These are phyloP conservation scores for Lasioglossum albipes DNA, from an alignment of 1,140 invertebrate genomes.

Conservation along the genomic window DNA sequence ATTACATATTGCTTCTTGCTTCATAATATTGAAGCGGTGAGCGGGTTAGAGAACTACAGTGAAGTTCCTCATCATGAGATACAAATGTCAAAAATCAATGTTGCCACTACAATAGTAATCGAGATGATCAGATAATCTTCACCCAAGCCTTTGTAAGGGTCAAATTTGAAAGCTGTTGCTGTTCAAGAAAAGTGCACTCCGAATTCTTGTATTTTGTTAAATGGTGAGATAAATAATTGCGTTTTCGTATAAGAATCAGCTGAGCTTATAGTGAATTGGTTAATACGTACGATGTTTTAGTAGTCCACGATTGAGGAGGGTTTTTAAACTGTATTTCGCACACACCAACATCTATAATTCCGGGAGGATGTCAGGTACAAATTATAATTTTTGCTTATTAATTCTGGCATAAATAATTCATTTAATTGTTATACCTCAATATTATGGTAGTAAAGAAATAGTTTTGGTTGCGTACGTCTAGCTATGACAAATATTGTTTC, in stretches of 20 bases:
- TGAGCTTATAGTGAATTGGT: neutral
- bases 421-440: neutral
- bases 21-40: neutral
- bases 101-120: neutral
- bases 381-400: neutral
- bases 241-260: neutral
- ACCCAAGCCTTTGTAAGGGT: neutral
- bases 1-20: neutral
- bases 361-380: neutral
- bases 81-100: slow-evolving; percentile 3
- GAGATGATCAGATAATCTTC: neutral
- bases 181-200: neutral
- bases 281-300: slow-evolving; percentile 22
- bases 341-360: slow-evolving; percentile 15
- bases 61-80: neutral
- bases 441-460: neutral
- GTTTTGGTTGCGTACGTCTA: slow-evolving; percentile 3
- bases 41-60: neutral
- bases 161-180: neutral
- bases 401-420: neutral
- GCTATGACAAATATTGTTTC: slow-evolving; percentile 4
- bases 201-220: neutral
- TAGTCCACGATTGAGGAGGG: neutral
- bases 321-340: neutral
- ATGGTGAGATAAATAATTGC: neutral